Evolutionary conservation across 2,888 invertebrate genomes (phyloP).

Genomic region (Ophonus ardosiacus): DNA sequence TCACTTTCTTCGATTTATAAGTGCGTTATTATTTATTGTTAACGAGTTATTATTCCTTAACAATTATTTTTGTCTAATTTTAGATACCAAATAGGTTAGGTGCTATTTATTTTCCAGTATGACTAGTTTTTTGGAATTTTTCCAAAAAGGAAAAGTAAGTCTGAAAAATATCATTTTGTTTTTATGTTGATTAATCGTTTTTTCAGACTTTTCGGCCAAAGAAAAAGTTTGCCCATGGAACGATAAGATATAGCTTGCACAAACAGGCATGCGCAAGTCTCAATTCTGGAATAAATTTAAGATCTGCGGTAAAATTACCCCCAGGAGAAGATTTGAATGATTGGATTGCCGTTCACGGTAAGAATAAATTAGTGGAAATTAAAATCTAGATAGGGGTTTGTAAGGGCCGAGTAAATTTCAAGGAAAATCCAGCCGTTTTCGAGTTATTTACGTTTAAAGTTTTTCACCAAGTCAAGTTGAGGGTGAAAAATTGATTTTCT

Average conservation of each 20-base stretch:
- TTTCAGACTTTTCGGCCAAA: slow-evolving; percentile 92
- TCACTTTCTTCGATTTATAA: neutral
- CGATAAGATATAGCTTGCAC: slow-evolving; percentile 90
- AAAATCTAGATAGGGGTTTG: too few species aligned
- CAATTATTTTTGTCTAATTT: neutral
- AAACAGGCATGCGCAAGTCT: slow-evolving; percentile 95
- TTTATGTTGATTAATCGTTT: slow-evolving; percentile 27
- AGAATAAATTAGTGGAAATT: slow-evolving; percentile 64
- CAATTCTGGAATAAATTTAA: slow-evolving; percentile 92
- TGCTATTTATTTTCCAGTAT: slow-evolving; percentile 70
- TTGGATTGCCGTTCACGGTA: slow-evolving; percentile 96
- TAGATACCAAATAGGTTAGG: neutral
- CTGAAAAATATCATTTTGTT: neutral
- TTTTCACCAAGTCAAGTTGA: too few species aligned
- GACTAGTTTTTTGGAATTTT: slow-evolving; percentile 86
- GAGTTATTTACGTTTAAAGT: too few species aligned
- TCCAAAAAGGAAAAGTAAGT: slow-evolving; percentile 86
- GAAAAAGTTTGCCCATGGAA: slow-evolving; percentile 92
- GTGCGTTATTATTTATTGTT: neutral
- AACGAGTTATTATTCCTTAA: neutral
- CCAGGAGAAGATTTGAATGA: slow-evolving; percentile 91
- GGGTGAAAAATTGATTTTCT: too few species aligned
- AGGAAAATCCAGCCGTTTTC: too few species aligned
- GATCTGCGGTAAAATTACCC: slow-evolving; percentile 88
- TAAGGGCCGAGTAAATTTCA: too few species aligned